Evolutionary conservation across 2,797 vertebrate genomes (phyloP).

Genomic region (Craterocephalus amniculus): DNA sequence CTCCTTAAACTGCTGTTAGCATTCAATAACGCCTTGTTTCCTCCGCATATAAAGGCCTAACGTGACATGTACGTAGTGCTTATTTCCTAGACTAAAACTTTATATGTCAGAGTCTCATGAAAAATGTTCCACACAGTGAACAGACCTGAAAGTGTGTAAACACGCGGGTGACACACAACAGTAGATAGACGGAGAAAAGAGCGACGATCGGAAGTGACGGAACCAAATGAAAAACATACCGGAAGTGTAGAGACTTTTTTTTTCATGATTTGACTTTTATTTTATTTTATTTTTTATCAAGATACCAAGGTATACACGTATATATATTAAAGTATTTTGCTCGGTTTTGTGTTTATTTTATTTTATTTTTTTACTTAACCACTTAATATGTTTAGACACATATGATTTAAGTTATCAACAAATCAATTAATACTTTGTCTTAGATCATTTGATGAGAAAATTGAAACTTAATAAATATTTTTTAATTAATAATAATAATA

Average conservation of each 20-base stretch:
- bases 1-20: constrained; percentile 6
- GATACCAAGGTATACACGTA: too few relatives aligned
- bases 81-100: too few relatives aligned
- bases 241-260: constrained; percentile 8
- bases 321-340: too few relatives aligned
- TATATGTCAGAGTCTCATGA: not conserved
- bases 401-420: too few relatives aligned
- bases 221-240: not conserved
- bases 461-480: too few relatives aligned
- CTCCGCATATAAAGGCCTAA: accelerated
- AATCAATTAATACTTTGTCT: too few relatives aligned
- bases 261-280: not conserved
- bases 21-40: not conserved
- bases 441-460: too few relatives aligned
- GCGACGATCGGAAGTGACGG: constrained; percentile 62
- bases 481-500: too few relatives aligned
- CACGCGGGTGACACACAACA: constrained; percentile 71
- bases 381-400: too few relatives aligned
- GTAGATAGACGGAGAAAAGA: constrained; percentile 57
- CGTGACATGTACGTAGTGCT: accelerated
- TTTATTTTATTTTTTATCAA: not conserved
- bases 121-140: constrained; percentile 23
- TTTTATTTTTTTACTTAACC: not conserved
- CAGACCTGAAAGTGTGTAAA: constrained; percentile 76
- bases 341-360: not conserved